Percentiles rank a stretch among this genome's conserved stretches.
These are phyloP conservation scores for Orbicella faveolata DNA, from an alignment of 64 coral and sea anemone genomes.

Conservation along the genomic window DNA sequence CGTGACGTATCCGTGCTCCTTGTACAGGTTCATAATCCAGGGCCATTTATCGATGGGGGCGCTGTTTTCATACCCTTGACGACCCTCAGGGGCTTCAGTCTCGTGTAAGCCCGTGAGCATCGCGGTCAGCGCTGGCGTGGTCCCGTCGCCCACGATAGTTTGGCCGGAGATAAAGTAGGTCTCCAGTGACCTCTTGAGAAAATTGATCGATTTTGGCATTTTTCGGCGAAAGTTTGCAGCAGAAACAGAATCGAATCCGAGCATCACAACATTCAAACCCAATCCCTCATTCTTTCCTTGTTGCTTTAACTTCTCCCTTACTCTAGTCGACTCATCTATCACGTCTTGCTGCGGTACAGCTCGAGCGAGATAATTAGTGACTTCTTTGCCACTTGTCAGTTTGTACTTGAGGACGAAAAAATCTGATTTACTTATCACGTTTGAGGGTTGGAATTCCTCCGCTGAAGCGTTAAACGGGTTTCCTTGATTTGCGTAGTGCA, in stretches of 20 bases:
- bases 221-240: slow-evolving; percentile 71
- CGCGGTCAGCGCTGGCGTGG: slow-evolving; percentile 77
- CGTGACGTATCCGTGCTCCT: slow-evolving; percentile 65
- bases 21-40: slow-evolving; percentile 75
- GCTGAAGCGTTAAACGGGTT: slow-evolving; percentile 1
- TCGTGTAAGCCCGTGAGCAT: slow-evolving; percentile 68
- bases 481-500: background rate
- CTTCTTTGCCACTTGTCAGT: background rate
- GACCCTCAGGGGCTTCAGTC: slow-evolving; percentile 63
- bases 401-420: slow-evolving; percentile 70
- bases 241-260: slow-evolving; percentile 83
- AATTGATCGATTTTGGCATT: slow-evolving; percentile 61
- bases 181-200: slow-evolving; percentile 57
- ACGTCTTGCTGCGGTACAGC: slow-evolving; percentile 49
- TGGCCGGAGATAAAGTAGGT: slow-evolving; percentile 78
- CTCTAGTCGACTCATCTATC: slow-evolving; percentile 11
- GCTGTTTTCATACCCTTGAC: slow-evolving; percentile 50
- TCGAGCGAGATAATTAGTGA: slow-evolving; percentile 59
- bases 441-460: background rate
- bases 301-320: slow-evolving; percentile 29
- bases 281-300: slow-evolving; percentile 17
- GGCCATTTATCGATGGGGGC: slow-evolving; percentile 73
- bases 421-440: slow-evolving; percentile 50
- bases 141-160: slow-evolving; percentile 77
- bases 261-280: slow-evolving; percentile 64